Evolutionary conservation across 2,888 invertebrate species (phyloP).

Genomic region (Parnassius apollo): DNA sequence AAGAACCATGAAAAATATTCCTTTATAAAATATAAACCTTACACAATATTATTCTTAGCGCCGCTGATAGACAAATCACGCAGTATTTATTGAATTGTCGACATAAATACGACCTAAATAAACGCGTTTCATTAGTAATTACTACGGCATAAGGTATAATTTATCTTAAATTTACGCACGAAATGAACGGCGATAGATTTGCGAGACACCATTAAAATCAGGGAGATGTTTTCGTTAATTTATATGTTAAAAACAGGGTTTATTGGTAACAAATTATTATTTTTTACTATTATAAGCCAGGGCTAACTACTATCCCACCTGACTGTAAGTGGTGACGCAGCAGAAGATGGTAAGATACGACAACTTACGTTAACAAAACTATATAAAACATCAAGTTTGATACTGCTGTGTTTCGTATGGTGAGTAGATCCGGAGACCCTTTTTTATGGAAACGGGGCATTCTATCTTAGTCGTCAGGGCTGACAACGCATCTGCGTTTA

Average conservation of each 20-base stretch:
- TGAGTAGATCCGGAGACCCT: too few species aligned
- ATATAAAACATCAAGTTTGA: too few species aligned
- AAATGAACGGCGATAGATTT: conserved; percentile 39
- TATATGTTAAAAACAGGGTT: conserved; percentile 14
- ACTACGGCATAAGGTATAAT: conserved; percentile 36
- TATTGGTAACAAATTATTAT: conserved; percentile 7
- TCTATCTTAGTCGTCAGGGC: too few species aligned
- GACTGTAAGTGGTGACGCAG: too few species aligned
- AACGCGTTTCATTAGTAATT: conserved; percentile 38
- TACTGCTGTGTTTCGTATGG: too few species aligned
- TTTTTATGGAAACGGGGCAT: too few species aligned
- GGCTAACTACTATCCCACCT: too few species aligned
- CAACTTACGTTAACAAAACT: too few species aligned
- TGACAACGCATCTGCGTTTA: too few species aligned
- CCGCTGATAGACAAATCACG: conserved; percentile 33
- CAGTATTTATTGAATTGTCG: conserved; percentile 35
- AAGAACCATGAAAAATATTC: too few species aligned
- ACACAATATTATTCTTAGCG: background rate
- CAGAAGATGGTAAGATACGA: too few species aligned
- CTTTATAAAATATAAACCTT: background rate
- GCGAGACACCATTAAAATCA: conserved; percentile 28
- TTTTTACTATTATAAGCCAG: too few species aligned
- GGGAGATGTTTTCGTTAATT: conserved; percentile 26
- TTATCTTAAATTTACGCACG: conserved; percentile 32
- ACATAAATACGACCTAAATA: conserved; percentile 35